Evolutionary conservation across 2,888 invertebrate species (phyloP), one percentile per base, ranked within the genome.

Genomic region (Peribatodes rhomboidaria): DNA sequence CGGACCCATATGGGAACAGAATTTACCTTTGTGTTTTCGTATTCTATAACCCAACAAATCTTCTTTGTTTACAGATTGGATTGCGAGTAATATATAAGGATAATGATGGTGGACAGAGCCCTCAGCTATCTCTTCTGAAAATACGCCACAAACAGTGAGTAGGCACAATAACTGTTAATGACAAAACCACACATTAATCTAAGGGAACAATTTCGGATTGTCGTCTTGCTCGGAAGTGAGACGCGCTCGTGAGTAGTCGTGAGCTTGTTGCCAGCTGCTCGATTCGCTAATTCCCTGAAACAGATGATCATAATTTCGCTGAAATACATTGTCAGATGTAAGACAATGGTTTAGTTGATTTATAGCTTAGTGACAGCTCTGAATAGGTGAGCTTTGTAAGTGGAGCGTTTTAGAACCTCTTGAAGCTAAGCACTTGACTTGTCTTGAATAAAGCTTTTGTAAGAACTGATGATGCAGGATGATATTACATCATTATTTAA

Each of bases 31-130:
- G 56, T 63, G 63, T 64, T 63, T 64, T 58, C 46, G 37, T 49
- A 58, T 57, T 58, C 44, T 52, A 57, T 47, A 35, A 22, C 47
- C 35, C 44, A 60, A 46, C 44, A 50, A 56, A 65, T 60, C 42
- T 27, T 68, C 62, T 70, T 80, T 79, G 76, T 80, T 85, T 78
- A 70, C 89, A 89, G 89, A 81, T 83, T 76, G 78, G 70, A 81
- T 78, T 77, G 73, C 63, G 76, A 82, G 82, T 80, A 83, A 83
- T 84, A 81, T 82, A 78, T 71, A 76, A 78, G 69, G 70, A 72
- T 71, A 78, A 83, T 68, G 77, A 90, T 88, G 90, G 79, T 82
- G 86, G 84, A 84, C 73, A 81, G 80, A 76, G 80, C 82, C 69
- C 74, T 85, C 69, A 78, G 72, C 72, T 75, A 80, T 71, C 72